phyloP scores from a whole-genome alignment of 1,140 invertebrate genomes.

The Pemphigus obesinymphae region DNA sequence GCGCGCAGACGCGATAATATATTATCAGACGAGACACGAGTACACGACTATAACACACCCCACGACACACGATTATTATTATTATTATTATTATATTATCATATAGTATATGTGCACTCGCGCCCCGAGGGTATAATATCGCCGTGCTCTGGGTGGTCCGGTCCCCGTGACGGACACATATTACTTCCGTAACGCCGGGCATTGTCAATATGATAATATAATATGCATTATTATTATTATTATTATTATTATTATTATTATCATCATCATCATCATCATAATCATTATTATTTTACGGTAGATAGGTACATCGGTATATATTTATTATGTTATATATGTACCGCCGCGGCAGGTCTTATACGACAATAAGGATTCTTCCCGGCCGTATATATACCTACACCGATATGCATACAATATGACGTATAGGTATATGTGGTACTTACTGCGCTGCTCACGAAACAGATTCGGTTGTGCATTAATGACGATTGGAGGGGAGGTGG shows the following conservation, averaged over 20 bases:
- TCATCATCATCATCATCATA: too few species aligned
- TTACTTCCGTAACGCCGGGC: constrained; percentile 26
- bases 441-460: too few species aligned
- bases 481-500: too few species aligned
- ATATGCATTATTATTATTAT: background rate
- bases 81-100: too few species aligned
- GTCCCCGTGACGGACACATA: background rate
- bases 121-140: background rate
- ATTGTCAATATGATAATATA: background rate
- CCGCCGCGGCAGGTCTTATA: background rate
- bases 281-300: background rate
- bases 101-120: background rate
- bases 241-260: background rate
- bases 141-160: background rate
- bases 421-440: too few species aligned
- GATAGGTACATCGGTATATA: background rate
- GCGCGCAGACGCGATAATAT: too few species aligned
- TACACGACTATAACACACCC: background rate
- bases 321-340: background rate
- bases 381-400: background rate
- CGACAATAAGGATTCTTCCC: background rate
- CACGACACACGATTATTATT: background rate
- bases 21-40: background rate
- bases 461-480: too few species aligned
- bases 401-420: too few species aligned